These are phyloP conservation scores for Sardina pilchardus DNA, from an alignment of 2,113 vertebrate genomes.

Conservation along the genomic window DNA sequence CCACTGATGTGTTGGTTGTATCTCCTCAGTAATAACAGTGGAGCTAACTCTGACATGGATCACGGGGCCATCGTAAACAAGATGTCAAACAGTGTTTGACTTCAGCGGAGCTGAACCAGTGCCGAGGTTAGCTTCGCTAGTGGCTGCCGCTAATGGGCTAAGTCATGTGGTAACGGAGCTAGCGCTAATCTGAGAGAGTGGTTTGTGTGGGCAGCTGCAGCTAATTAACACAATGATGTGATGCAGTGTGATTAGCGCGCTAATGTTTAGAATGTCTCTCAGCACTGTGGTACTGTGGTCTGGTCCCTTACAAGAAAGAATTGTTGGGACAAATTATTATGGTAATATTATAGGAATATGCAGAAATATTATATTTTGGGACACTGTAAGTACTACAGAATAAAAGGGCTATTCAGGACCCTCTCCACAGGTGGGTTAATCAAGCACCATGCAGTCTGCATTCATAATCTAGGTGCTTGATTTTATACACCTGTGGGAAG, in stretches of 20 bases:
- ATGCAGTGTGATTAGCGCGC: neutral
- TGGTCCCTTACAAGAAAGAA: neutral
- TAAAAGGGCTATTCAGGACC: too few relatives aligned
- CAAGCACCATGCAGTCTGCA: too few relatives aligned
- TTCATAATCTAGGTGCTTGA: too few relatives aligned
- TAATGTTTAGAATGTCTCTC: neutral
- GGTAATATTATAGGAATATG: too few relatives aligned
- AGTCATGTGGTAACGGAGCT: neutral
- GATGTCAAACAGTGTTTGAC: neutral
- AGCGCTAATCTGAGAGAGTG: neutral
- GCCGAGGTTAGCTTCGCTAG: neutral
- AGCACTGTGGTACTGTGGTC: neutral
- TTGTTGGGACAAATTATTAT: too few relatives aligned
- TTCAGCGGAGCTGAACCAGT: neutral
- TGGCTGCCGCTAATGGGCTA: neutral
- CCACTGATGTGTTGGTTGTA: neutral
- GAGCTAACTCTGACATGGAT: neutral
- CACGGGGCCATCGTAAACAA: neutral
- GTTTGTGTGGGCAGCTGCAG: neutral
- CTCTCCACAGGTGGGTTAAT: too few relatives aligned
- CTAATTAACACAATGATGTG: neutral
- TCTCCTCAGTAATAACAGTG: neutral
- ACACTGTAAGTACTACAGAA: too few relatives aligned
- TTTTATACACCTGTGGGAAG: too few relatives aligned
- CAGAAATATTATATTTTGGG: too few relatives aligned